Evolutionary conservation across 2,797 vertebrate genomes (phyloP), one percentile per base, ranked within the genome.

Genomic region (Trachops cirrhosus): DNA sequence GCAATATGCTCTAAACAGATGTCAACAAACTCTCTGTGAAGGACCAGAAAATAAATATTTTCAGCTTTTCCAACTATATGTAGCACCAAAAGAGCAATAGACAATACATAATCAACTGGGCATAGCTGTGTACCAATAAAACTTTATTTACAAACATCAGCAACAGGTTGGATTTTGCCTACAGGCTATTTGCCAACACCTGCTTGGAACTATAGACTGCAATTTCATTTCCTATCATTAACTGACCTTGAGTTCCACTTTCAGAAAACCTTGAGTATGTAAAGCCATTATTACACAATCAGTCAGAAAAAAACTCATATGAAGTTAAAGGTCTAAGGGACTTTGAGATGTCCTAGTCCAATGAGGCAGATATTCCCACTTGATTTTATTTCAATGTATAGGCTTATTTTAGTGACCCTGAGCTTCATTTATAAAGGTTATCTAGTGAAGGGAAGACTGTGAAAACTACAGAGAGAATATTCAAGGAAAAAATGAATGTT

Each of bases 351-450:
- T 19, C 32, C 5, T 74, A 34, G 6, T 77, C 46, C 50, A 88
- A 34, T 80, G 82, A 94, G 21, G 34, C 89, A 95, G 39, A 84
- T 29, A 78, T 48, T 70, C 52, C 34, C 54, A n/a, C 6, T 68
- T 93, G 86, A 74, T 91, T 94, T 92, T 74, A 79, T 86, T 74
- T 88, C 83, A 18, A 29, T 52, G 14, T 34, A 59, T 91, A 92
- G 21, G 1, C 22, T 50, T 86, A 50, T 82, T 93, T 88, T 70
- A 39, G 6, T 78, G 19, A 15, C 59, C 59, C 15, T n/a, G 54
- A 79, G 18, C 48, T n/a, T 95, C 68, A 12, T 92, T 95, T 77
- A 39, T 90, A 95, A 89, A 48, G 85, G 52, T 70, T 70, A 94
- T 71, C 59, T 78, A 77, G 29, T 62, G 41, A 79, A 73, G 37